These are phyloP conservation scores for Mallotus villosus DNA, from an alignment of 2,797 vertebrate genomes.

Conservation along the genomic window DNA sequence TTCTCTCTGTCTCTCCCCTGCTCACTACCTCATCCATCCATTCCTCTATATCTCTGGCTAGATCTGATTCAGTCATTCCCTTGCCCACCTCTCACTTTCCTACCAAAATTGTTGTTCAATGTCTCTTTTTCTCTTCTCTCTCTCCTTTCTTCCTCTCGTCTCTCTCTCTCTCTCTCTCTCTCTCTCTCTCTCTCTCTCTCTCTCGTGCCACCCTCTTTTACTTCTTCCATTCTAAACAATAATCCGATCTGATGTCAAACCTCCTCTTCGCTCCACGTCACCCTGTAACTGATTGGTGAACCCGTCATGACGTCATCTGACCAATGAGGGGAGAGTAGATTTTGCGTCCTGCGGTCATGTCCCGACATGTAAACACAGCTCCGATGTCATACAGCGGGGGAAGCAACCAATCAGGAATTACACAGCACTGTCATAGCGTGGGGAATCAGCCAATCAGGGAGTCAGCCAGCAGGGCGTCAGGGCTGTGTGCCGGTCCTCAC, in stretches of 20 bases:
- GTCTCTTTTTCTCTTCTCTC: neutral
- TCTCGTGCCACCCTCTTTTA: neutral
- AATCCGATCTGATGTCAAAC: conserved; percentile 44
- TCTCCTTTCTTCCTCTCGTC: conserved; percentile 8
- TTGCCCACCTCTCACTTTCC: neutral
- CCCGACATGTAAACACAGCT: conserved; percentile 53
- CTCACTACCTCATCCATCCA: neutral
- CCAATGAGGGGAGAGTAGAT: conserved; percentile 5
- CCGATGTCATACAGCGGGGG: neutral
- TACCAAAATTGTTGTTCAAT: neutral
- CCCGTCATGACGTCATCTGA: conserved; percentile 29
- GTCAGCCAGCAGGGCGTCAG: no score
- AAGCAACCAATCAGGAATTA: no score
- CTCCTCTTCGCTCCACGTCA: conserved; percentile 15
- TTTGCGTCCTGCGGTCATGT: conserved; percentile 35
- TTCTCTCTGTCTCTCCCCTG: no score
- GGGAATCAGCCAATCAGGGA: no score
- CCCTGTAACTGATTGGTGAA: conserved; percentile 53
- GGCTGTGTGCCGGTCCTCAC: conserved; percentile 30
- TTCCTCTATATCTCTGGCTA: no score
- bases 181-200: neutral
- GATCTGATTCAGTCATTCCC: neutral
- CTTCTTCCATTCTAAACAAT: conserved; percentile 27
- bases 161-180: neutral
- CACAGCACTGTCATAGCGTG: no score